These are phyloP conservation scores for Drosophila rubida DNA, from an alignment of 2,888 invertebrate species.

Conservation along the genomic window DNA sequence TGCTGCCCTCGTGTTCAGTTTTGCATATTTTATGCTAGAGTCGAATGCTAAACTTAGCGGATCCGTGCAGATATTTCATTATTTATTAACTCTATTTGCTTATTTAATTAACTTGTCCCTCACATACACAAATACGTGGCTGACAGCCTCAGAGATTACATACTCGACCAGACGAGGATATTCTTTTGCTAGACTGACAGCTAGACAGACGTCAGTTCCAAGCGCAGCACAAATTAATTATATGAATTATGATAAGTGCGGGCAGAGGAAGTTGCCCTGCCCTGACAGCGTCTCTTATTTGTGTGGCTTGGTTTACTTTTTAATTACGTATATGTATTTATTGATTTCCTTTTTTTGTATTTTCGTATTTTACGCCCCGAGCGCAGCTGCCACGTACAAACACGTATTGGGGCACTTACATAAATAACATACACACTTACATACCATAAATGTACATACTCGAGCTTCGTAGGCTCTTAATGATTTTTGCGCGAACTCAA, in stretches of 20 bases:
- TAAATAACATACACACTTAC: conserved; percentile 8
- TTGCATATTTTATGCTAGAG: background rate
- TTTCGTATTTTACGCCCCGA: conserved; percentile 18
- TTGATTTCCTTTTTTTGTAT: conserved; percentile 48
- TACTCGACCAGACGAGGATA: background rate
- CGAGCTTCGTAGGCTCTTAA: conserved; percentile 35
- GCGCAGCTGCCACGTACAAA: conserved; percentile 23
- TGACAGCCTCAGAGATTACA: background rate
- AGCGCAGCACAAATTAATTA: background rate
- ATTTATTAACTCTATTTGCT: background rate
- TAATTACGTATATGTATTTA: conserved; percentile 44
- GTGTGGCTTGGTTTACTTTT: conserved; percentile 22
- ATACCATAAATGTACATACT: background rate
- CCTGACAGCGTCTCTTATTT: conserved; percentile 6
- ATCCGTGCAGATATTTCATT: background rate
- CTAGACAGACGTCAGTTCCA: conserved; percentile 1
- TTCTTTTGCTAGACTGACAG: conserved; percentile 1
- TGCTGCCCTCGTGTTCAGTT: background rate
- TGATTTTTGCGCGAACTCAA: conserved; percentile 29
- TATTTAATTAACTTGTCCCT: background rate
- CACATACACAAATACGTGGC: background rate
- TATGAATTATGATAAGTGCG: background rate
- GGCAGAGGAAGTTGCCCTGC: background rate
- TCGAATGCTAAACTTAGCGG: background rate
- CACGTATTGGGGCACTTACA: conserved; percentile 5